phyloP scores from a whole-genome alignment of 2,113 vertebrate species.

The Actinemys pallida region DNA sequence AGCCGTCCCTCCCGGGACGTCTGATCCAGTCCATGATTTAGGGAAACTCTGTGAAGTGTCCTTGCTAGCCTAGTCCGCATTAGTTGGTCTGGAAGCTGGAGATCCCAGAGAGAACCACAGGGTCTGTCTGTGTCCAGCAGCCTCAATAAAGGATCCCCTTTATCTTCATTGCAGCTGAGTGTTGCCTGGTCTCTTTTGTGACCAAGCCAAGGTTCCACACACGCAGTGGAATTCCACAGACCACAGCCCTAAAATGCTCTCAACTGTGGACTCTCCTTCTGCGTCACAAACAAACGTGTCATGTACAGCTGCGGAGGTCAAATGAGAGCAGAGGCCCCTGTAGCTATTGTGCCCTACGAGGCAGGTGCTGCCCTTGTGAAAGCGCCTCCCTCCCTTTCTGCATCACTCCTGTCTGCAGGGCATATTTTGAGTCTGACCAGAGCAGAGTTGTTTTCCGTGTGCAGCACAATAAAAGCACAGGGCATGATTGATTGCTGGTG shows the following conservation, averaged over 20 bases:
- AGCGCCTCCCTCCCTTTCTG: neutral
- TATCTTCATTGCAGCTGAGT: neutral
- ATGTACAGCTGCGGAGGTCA: accelerated
- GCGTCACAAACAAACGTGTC: neutral
- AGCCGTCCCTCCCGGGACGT: neutral
- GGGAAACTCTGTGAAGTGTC: neutral
- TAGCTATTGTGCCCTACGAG: neutral
- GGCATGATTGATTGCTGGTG: neutral
- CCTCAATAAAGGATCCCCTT: neutral
- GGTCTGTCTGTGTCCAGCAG: neutral
- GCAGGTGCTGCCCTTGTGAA: neutral
- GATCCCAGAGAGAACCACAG: neutral
- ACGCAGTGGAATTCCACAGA: no score
- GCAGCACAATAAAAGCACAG: neutral
- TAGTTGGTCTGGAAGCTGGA: neutral
- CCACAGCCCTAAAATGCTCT: no score
- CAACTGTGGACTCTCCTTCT: neutral
- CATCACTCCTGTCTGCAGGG: neutral
- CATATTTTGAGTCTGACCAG: neutral
- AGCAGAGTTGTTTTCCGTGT: neutral
- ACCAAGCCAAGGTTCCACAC: neutral
- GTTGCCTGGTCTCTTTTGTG: neutral
- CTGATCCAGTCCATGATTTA: neutral
- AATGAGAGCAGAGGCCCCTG: neutral
- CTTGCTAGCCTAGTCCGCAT: neutral